Percentiles rank a stretch among this genome's conserved stretches.
These are phyloP conservation scores for Pteronotus mesoamericanus DNA, from an alignment of 2,797 vertebrate species.

Conservation along the genomic window DNA sequence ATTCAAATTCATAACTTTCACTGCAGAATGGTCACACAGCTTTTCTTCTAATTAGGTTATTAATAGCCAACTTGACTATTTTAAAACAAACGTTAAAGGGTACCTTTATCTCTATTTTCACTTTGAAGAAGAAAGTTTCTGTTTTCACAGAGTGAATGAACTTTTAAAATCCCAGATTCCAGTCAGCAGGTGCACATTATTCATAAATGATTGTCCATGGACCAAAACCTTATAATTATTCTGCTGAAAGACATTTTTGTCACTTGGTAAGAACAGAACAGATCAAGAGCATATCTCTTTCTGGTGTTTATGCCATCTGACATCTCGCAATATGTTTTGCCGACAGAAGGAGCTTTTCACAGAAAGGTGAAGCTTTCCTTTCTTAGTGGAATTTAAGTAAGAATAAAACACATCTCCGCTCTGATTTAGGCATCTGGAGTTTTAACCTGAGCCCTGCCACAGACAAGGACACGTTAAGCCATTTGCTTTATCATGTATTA, in stretches of 20 bases:
- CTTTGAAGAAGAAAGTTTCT: constrained; percentile 16
- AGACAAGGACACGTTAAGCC: neutral
- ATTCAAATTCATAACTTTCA: neutral
- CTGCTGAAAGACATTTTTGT: constrained; percentile 49
- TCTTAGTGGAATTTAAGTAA: neutral
- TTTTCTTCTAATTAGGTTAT: neutral
- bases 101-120: neutral
- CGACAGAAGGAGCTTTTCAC: neutral
- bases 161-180: neutral
- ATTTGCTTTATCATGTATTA: neutral
- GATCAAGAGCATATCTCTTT: neutral
- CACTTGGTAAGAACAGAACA: neutral
- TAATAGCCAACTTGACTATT: neutral
- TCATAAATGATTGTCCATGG: neutral
- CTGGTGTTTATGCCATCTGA: neutral
- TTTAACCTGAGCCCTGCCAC: neutral
- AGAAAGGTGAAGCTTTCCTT: neutral
- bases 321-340: neutral
- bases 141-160: neutral
- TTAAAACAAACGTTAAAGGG: neutral
- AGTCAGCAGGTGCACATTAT: neutral
- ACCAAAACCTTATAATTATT: constrained; percentile 11
- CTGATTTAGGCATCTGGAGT: neutral
- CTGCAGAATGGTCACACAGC: neutral
- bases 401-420: neutral